Evolutionary conservation across 2,797 vertebrate species (phyloP).

Genomic region (Amphiprion clarkii): DNA sequence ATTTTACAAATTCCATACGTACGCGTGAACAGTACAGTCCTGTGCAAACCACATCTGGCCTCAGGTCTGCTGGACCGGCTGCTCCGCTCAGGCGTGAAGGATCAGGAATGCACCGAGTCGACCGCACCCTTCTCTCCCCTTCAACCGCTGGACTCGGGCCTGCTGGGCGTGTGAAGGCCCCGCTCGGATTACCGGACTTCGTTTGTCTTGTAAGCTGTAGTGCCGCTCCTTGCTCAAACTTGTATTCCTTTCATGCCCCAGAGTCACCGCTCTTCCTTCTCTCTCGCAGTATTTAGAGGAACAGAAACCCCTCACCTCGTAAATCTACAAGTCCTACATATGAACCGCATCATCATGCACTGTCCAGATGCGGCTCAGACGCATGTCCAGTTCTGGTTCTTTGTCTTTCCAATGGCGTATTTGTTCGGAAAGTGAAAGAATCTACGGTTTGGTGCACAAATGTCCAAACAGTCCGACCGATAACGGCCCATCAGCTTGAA

Average conservation of each 20-base stretch:
- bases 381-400: conserved; percentile 21
- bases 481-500: conserved; percentile 35
- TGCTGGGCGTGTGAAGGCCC: conserved; percentile 61
- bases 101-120: conserved; percentile 79
- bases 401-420: conserved; percentile 34
- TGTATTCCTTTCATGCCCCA: conserved; percentile 49
- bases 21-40: conserved; percentile 37
- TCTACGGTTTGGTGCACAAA: conserved; percentile 14
- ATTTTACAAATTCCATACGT: conserved; percentile 24
- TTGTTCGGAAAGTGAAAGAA: conserved; percentile 19
- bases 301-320: conserved; percentile 39
- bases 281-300: neutral
- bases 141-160: conserved; percentile 70
- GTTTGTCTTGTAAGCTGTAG: conserved; percentile 67
- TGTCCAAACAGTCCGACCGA: conserved; percentile 19
- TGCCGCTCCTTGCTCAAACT: conserved; percentile 72
- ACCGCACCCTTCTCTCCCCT: conserved; percentile 76
- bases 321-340: conserved; percentile 22
- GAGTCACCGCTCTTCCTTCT: conserved; percentile 10
- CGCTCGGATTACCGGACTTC: conserved; percentile 73
- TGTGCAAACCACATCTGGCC: conserved; percentile 71
- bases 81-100: conserved; percentile 73
- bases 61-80: conserved; percentile 65
- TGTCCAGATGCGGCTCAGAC: conserved; percentile 47
- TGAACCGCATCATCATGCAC: neutral